phyloP scores from a whole-genome alignment of 2,888 invertebrate species.

The Drosophila kanekoi region DNA sequence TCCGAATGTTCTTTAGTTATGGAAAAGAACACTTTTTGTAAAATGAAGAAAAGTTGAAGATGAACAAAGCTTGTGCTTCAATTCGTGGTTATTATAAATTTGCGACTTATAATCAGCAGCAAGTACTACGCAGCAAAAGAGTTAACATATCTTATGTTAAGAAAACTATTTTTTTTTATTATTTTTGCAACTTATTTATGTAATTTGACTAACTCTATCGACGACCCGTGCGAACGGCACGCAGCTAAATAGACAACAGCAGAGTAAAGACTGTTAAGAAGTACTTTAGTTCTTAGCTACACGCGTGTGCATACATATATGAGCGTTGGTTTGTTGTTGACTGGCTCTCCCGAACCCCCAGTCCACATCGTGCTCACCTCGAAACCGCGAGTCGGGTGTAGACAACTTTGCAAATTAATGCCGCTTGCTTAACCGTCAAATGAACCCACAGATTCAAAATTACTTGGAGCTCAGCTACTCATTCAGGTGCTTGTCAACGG shows the following conservation, averaged over 20 bases:
- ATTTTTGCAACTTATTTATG: too few relatives aligned
- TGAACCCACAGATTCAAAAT: conserved; percentile 55
- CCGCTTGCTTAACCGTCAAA: conserved; percentile 59
- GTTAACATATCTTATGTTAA: too few relatives aligned
- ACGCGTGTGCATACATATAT: background rate
- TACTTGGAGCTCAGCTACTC: conserved; percentile 16
- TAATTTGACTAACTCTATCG: background rate
- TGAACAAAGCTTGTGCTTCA: too few relatives aligned
- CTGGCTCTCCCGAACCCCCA: too few relatives aligned
- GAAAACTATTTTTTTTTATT: too few relatives aligned
- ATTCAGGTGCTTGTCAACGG: conserved; percentile 34
- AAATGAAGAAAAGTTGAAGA: too few relatives aligned
- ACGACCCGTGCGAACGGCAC: background rate
- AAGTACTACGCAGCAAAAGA: too few relatives aligned
- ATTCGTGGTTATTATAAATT: too few relatives aligned
- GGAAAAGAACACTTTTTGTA: background rate
- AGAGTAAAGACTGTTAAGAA: conserved; percentile 44
- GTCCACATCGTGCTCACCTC: conserved; percentile 27
- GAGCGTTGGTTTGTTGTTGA: conserved; percentile 18
- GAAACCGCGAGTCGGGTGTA: conserved; percentile 66
- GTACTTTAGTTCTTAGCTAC: conserved; percentile 47
- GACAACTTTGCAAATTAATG: conserved; percentile 62
- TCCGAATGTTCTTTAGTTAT: background rate
- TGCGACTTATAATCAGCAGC: too few relatives aligned
- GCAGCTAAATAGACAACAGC: conserved; percentile 1